These are phyloP conservation scores for Zoanthus solanderi DNA, from an alignment of 92 coral and sea anemone genomes.

Conservation along the genomic window DNA sequence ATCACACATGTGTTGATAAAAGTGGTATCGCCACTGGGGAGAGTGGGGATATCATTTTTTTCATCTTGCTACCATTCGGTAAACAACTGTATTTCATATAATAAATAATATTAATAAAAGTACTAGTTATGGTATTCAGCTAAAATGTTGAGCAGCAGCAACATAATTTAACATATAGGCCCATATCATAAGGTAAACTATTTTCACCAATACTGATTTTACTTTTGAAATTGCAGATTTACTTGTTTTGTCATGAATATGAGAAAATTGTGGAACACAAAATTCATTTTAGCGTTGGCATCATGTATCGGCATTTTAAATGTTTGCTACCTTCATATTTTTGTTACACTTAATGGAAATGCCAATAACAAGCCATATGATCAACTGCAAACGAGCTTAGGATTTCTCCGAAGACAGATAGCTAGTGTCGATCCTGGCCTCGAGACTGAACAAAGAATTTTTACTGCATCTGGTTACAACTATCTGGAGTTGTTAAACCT, in stretches of 20 bases:
- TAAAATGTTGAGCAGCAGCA: too few species aligned
- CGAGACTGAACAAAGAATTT: constrained; percentile 55
- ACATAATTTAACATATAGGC: too few species aligned
- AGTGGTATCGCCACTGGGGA: too few species aligned
- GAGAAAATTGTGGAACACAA: constrained; percentile 24
- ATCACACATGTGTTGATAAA: too few species aligned
- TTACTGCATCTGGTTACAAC: constrained; percentile 47
- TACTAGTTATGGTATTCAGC: too few species aligned
- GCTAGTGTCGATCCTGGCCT: constrained; percentile 73
- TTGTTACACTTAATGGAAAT: constrained; percentile 42
- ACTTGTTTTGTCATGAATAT: neutral
- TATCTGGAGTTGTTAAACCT: constrained; percentile 79
- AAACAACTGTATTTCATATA: too few species aligned
- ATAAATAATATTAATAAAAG: too few species aligned
- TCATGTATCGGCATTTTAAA: constrained; percentile 70
- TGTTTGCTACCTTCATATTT: constrained; percentile 61
- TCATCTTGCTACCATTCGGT: too few species aligned
- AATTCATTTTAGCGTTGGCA: constrained; percentile 55
- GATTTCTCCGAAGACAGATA: constrained; percentile 79
- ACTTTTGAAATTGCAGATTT: neutral
- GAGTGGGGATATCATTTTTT: too few species aligned
- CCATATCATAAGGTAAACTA: too few species aligned
- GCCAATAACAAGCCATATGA: neutral
- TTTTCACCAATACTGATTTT: too few species aligned
- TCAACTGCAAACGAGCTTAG: constrained; percentile 43